phyloP scores from a whole-genome alignment of 2,797 vertebrate genomes.

The Phoebastria nigripes region DNA sequence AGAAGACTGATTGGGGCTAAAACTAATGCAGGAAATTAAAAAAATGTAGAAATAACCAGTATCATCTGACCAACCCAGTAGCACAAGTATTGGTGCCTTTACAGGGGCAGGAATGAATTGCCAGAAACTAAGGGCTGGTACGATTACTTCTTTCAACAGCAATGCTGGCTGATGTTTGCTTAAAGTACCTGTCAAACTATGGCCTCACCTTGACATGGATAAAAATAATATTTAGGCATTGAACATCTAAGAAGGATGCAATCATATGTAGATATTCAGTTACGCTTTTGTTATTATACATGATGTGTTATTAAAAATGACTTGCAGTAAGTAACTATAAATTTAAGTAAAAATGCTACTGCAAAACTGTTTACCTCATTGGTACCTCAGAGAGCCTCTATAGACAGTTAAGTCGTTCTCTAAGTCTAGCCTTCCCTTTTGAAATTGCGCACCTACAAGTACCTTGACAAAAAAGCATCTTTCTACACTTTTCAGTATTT shows the following conservation, averaged over 20 bases:
- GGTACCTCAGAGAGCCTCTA: not conserved
- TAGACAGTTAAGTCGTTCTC: not conserved
- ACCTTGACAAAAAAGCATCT: not conserved
- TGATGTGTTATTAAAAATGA: not conserved
- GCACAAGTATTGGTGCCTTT: not conserved
- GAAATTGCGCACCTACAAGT: not conserved
- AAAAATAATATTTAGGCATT: not conserved
- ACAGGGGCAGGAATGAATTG: not conserved
- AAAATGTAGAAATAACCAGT: not conserved
- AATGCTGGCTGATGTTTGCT: not conserved
- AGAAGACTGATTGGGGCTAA: not conserved
- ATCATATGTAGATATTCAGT: not conserved
- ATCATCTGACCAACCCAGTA: not conserved
- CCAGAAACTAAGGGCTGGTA: not conserved
- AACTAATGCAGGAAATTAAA: not conserved
- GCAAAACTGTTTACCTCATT: not conserved
- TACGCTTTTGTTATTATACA: not conserved
- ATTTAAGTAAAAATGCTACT: not conserved
- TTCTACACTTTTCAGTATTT: not conserved
- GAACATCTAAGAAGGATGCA: not conserved
- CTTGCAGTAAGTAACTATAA: not conserved
- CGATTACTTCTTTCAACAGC: not conserved
- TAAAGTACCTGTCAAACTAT: not conserved
- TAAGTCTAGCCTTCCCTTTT: not conserved
- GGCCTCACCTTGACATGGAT: not conserved